Base-by-base conservation (phyloP, 2,113 vertebrate species). In the Jacana jacana region DNA sequence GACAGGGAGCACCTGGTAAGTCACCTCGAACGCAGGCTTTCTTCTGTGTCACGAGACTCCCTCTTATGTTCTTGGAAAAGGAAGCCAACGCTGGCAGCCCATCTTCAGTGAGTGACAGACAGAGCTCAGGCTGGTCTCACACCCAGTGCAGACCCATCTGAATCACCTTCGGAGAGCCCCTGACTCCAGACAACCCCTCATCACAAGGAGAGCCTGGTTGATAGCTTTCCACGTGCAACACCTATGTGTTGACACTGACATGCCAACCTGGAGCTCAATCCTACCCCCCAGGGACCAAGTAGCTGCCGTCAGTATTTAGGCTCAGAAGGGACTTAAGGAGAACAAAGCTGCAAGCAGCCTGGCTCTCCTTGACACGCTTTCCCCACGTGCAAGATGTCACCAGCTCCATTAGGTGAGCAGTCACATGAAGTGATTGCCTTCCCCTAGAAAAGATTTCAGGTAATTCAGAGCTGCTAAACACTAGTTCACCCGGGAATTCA, bases 221-320 rank as follows among this genome's bases (percentile, higher is more conserved):
- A 55, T 0, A n/a, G 44, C 23, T 57, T 48, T 35, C 48, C 35
- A 39, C 8, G 7, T 8, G 4, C 14, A 55, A 13, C 28, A 37
- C 9, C 33, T 75, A 20, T 8, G 17, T 8, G 60, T 0, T 30
- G 57, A 58, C 30, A 69, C 0, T 23, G 22, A 23, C 0, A 0
- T 23, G 52, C 20, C 42, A 54, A 24, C 11, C 35, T 13, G 9
- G 58, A 86, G 27, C 13, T 69, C 63, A 71, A 0, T 39, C n/a
- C 55, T 18, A 27, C 16, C 8, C 14, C 14, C 28, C 24, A 48
- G 40, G 18, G 33, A 61, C n/a, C 28, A 44, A 4, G 2, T 2
- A 80, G 58, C n/a, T 35, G 19, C 46, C 60, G n/a, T 37, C 49
- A 83, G 17, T 57, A 70, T 24, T 66, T 63, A 28, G 1, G 4